Evolutionary conservation across 1,140 invertebrate genomes (phyloP), one percentile per base, ranked within the genome.

Genomic region (Caenorhabditis elegans): DNA sequence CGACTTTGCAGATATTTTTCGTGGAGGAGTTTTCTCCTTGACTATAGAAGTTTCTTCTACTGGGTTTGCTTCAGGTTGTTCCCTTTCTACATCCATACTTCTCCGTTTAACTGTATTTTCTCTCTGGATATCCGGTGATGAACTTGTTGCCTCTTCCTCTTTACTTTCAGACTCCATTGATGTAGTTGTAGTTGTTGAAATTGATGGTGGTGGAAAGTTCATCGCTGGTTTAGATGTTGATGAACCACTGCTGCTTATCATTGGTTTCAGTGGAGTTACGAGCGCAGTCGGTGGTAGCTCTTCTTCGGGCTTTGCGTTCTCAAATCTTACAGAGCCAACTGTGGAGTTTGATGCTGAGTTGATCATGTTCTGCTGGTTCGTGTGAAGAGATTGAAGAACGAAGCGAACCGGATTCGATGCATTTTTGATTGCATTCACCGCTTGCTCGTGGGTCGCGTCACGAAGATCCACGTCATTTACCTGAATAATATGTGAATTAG

Each of bases 391-490:
- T 91, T 98, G 96, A 28, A 98, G 94, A 39, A 96, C 92, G 88
- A 99, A 95, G 19, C 92, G 93, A 70, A 98, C 95, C 70, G 94
- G 95, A 90, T 95, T 95, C 47, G 93, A 93, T 51, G 96, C 94
- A 83, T 94, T 94, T 89, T 95, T 94, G 86, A 99, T 98, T 1
- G 96, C 93, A 90, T 96, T 94, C n/a, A 98, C 96, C 10, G 96
- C 96, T 85, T 94, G 92, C 88, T 98, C 96, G 89, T 98, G 96
- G 85, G 94, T 95, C 15, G 95, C 94, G 86, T 95, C 93, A 82
- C 95, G 92, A 43, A 98, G 92, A 92, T 97, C 95, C 48, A 94
- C 92, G 3, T 95, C 95, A 90, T 97, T 95, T n/a, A 98, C 95
- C 91, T 96, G 82, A 86, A n/a, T n/a, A n/a, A n/a, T n/a, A n/a